phyloP scores from a whole-genome alignment of 2,888 invertebrate genomes.

The Pecten maximus region DNA sequence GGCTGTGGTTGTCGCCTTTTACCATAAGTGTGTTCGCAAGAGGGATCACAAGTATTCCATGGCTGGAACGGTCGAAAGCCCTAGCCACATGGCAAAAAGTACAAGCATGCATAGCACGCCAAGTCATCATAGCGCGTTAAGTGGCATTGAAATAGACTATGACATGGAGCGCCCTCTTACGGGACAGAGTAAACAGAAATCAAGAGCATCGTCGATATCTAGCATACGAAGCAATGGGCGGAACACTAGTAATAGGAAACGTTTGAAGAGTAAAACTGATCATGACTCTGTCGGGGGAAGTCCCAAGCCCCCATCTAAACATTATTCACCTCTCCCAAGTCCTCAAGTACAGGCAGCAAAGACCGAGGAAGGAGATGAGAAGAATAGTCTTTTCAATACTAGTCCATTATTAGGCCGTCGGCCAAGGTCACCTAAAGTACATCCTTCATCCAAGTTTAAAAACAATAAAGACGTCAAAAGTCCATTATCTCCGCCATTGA shows the following conservation, averaged over 20 bases:
- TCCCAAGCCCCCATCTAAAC: constrained; percentile 67
- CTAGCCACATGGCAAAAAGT: constrained; percentile 70
- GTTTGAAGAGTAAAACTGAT: constrained; percentile 67
- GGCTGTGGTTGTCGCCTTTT: constrained; percentile 72
- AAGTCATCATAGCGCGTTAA: constrained; percentile 61
- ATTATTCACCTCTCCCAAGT: constrained; percentile 70
- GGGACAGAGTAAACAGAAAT: constrained; percentile 55
- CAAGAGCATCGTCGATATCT: constrained; percentile 70
- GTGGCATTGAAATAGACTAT: constrained; percentile 69
- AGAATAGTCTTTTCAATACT: constrained; percentile 68
- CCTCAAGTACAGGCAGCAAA: constrained; percentile 69
- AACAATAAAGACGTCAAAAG: constrained; percentile 54
- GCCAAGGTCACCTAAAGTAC: constrained; percentile 72
- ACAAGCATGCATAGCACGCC: constrained; percentile 69
- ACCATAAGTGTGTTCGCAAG: constrained; percentile 71
- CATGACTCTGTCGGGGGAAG: constrained; percentile 62
- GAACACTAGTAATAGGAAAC: constrained; percentile 58
- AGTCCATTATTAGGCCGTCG: constrained; percentile 67
- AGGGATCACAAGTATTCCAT: constrained; percentile 74
- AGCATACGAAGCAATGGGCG: constrained; percentile 66
- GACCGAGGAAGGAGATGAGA: constrained; percentile 66
- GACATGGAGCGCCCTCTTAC: constrained; percentile 77
- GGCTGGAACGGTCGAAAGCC: constrained; percentile 73
- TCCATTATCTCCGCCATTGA: constrained; percentile 57
- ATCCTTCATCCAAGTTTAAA: constrained; percentile 69